These are phyloP conservation scores for Ciconia boyciana DNA, from an alignment of 2,113 vertebrate species.

Conservation along the genomic window DNA sequence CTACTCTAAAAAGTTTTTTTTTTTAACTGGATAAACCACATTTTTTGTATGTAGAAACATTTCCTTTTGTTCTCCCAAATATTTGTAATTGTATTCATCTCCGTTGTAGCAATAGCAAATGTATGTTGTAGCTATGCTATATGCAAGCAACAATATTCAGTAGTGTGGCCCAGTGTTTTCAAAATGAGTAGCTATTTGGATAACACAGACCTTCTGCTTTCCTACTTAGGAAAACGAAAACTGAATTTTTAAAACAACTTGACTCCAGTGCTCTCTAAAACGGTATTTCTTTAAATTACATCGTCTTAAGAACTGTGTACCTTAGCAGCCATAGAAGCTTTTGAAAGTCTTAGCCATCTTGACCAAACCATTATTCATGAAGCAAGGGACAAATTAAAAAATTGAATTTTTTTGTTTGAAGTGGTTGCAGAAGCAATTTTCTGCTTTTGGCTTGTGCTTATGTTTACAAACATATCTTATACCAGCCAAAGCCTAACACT, in stretches of 20 bases:
- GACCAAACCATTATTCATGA: neutral
- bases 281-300: neutral
- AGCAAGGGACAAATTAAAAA: neutral
- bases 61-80: neutral
- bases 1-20: neutral
- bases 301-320: neutral
- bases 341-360: neutral
- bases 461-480: neutral
- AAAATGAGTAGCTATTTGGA: neutral
- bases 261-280: neutral
- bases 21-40: neutral
- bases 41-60: neutral
- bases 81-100: neutral
- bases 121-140: neutral
- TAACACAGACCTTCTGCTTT: neutral
- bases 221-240: neutral
- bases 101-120: neutral
- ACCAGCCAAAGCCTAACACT: neutral
- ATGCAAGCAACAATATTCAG: neutral
- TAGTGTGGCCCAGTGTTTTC: neutral
- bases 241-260: neutral
- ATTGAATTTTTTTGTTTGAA: accelerated
- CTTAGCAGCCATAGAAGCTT: neutral
- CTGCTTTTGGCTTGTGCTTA: neutral
- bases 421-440: neutral